Percentiles rank a stretch among this genome's conserved stretches.
phyloP scores from a whole-genome alignment of 1,140 invertebrate genomes.

The Mylabris phalerata region DNA sequence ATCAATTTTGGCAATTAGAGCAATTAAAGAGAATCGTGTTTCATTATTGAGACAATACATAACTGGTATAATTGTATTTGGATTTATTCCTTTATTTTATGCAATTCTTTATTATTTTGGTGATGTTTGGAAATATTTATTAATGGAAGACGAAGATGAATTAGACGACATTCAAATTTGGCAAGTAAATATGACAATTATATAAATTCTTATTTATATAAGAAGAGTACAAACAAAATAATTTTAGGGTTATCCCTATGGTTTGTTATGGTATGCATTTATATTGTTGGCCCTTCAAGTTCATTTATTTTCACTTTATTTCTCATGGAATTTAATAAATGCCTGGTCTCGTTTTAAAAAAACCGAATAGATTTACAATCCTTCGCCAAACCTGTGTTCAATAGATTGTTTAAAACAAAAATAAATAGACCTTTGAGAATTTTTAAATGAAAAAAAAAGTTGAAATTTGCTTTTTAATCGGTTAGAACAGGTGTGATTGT shows the following conservation, averaged over 20 bases:
- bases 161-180: conserved; percentile 63
- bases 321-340: conserved; percentile 75
- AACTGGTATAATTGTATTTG: conserved; percentile 69
- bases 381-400: no score
- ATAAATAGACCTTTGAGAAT: no score
- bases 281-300: conserved; percentile 83
- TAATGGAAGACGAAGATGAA: conserved; percentile 56
- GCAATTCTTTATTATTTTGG: conserved; percentile 73
- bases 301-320: conserved; percentile 84
- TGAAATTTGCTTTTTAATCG: no score
- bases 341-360: conserved; percentile 71
- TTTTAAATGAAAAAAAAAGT: no score
- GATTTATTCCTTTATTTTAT: conserved; percentile 74
- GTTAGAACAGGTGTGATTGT: conserved; percentile 8
- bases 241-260: conserved; percentile 80
- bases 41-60: conserved; percentile 75
- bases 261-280: conserved; percentile 90
- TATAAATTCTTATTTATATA: background rate
- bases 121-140: conserved; percentile 76
- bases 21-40: conserved; percentile 76
- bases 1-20: conserved; percentile 78
- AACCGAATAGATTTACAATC: conserved; percentile 5
- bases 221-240: background rate
- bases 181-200: conserved; percentile 56
- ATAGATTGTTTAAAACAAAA: no score